phyloP scores from a whole-genome alignment of 2,113 vertebrate genomes.

The Ophthalmolycus amberensis region DNA sequence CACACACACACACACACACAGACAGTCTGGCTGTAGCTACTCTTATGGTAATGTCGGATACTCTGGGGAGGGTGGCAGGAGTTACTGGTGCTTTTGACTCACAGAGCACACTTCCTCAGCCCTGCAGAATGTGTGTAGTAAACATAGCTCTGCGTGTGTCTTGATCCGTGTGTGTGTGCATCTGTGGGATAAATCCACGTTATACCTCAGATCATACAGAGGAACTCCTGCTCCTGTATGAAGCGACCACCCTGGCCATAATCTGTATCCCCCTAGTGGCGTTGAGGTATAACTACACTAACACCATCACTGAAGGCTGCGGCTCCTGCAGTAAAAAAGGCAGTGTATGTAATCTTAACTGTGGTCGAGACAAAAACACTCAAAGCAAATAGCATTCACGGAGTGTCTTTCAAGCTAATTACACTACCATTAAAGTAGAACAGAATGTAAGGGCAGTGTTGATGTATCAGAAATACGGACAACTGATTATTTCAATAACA shows the following conservation, averaged over 20 bases:
- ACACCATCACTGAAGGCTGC: background rate
- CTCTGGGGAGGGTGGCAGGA: slow-evolving; percentile 42
- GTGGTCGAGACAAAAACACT: background rate
- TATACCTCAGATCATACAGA: background rate
- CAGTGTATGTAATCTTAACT: background rate
- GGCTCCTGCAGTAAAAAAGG: slow-evolving; percentile 19
- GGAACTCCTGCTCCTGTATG: slow-evolving; percentile 1
- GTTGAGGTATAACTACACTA: slow-evolving; percentile 38
- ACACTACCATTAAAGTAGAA: background rate
- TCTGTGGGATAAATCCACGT: slow-evolving; percentile 3
- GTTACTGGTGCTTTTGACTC: slow-evolving; percentile 45
- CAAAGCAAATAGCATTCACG: background rate
- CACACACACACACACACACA: slow-evolving; percentile 7
- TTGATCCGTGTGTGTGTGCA: background rate
- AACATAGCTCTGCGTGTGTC: slow-evolving; percentile 6
- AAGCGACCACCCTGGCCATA: slow-evolving; percentile 18
- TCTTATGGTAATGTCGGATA: slow-evolving; percentile 50
- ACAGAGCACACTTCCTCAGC: slow-evolving; percentile 27
- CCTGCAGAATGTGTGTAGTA: slow-evolving; percentile 31
- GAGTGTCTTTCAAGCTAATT: background rate
- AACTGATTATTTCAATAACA: background rate
- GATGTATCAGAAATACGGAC: background rate
- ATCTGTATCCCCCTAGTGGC: slow-evolving; percentile 76
- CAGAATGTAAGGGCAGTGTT: background rate
- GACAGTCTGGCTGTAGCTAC: slow-evolving; percentile 36